These are phyloP conservation scores for Amphimedon queenslandica DNA, from an alignment of 37 sponge, comb jelly and placozoan species.

Conservation along the genomic window DNA sequence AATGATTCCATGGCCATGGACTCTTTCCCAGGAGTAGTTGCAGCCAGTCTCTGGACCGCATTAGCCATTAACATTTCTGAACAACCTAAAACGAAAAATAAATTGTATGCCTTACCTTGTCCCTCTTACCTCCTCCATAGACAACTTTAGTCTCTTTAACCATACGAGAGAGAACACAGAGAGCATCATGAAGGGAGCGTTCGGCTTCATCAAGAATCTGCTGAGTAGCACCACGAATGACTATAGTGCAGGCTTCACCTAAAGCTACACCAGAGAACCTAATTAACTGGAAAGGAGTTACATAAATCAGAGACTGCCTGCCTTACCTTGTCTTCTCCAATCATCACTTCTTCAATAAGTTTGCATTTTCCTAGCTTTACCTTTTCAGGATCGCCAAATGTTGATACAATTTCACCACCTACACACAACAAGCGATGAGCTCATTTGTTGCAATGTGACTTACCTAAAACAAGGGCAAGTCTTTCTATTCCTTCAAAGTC, in stretches of 20 bases:
- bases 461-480: constrained; percentile 83
- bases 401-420: constrained; percentile 98
- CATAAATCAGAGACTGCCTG: not conserved
- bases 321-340: constrained; percentile 94
- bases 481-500: constrained; percentile 99
- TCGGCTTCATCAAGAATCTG: constrained; percentile 98
- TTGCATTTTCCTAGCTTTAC: constrained; percentile 91
- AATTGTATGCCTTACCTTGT: not conserved
- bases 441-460: not conserved
- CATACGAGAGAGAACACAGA: constrained; percentile 95
- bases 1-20: constrained; percentile 94
- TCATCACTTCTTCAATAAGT: constrained; percentile 96
- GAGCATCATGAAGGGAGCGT: constrained; percentile 96
- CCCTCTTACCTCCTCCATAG: constrained; percentile 87
- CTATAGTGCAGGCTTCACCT: constrained; percentile 95
- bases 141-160: constrained; percentile 91
- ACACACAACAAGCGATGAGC: not conserved
- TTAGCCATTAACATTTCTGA: constrained; percentile 97
- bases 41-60: constrained; percentile 87
- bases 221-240: constrained; percentile 95
- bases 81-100: constrained; percentile 44
- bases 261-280: constrained; percentile 85
- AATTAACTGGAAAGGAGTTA: constrained; percentile 23
- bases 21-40: constrained; percentile 93
- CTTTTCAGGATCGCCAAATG: constrained; percentile 93